Conservation (phyloP, 2,888 invertebrate genomes). For the Cyclophora albipunctata region DNA sequence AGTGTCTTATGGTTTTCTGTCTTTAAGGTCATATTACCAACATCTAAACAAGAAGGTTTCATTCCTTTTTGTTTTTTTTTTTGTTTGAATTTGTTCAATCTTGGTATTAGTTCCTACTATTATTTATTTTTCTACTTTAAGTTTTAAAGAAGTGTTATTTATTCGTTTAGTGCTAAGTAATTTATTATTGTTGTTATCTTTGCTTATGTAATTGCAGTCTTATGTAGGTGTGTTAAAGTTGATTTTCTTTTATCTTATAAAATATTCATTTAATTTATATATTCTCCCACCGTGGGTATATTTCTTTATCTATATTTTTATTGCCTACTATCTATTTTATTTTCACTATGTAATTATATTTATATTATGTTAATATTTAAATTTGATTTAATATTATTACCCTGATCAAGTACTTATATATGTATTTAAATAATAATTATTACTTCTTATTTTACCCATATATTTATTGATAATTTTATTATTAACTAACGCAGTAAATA, state of each 20-base stretch:
- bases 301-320: not conserved
- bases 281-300: constrained; percentile 4
- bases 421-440: constrained; percentile 4
- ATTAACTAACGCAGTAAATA: constrained; percentile 12
- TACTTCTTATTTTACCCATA: constrained; percentile 4
- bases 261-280: constrained; percentile 1
- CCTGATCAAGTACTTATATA: not conserved
- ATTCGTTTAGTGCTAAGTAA: constrained; percentile 23
- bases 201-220: constrained; percentile 40
- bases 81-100: no score
- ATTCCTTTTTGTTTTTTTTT: no score
- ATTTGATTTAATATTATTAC: not conserved
- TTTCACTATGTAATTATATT: constrained; percentile 1
- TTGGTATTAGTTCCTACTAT: no score
- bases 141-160: constrained; percentile 2
- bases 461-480: constrained; percentile 7
- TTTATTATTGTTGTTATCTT: constrained; percentile 36
- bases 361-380: constrained; percentile 2
- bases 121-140: constrained; percentile 1
- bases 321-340: not conserved
- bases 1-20: no score
- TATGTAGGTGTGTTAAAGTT: constrained; percentile 36
- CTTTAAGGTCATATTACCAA: no score
- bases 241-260: constrained; percentile 4
- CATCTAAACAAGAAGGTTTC: no score